phyloP scores from a whole-genome alignment of 1,140 invertebrate genomes.

The Drosophila seguyi region DNA sequence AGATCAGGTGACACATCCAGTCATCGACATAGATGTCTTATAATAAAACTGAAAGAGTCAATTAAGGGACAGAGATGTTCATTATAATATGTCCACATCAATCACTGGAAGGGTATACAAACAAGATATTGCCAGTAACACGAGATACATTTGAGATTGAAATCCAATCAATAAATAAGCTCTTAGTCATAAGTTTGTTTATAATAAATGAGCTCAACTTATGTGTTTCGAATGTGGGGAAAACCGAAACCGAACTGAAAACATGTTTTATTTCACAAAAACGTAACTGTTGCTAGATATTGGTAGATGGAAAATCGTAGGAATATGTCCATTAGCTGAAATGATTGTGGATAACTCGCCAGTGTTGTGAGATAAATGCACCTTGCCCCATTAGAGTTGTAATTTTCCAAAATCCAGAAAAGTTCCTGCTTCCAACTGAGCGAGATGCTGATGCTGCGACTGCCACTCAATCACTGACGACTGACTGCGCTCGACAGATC shows the following conservation, averaged over 20 bases:
- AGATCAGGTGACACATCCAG: slow-evolving; percentile 3
- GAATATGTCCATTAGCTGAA: background rate
- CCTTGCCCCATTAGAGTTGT: background rate
- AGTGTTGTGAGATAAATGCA: background rate
- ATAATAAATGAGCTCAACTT: background rate
- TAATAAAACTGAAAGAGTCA: background rate
- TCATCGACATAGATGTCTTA: background rate
- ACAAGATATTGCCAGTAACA: background rate
- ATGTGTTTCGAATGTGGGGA: background rate
- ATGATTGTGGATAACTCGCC: background rate
- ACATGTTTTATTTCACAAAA: slow-evolving; percentile 1
- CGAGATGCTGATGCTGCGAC: slow-evolving; percentile 1
- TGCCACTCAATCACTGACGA: background rate
- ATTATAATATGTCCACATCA: background rate
- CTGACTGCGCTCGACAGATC: background rate
- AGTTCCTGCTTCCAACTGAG: background rate
- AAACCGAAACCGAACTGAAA: background rate
- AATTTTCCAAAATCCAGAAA: background rate
- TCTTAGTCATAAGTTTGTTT: slow-evolving; percentile 1
- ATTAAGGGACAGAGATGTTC: background rate
- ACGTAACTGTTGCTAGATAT: background rate
- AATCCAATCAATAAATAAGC: background rate
- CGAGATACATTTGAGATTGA: background rate
- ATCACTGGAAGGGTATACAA: background rate
- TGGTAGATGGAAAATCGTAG: background rate